Evolutionary conservation across 2,888 invertebrate species (phyloP).

Genomic region (Halocaridina rubra): DNA sequence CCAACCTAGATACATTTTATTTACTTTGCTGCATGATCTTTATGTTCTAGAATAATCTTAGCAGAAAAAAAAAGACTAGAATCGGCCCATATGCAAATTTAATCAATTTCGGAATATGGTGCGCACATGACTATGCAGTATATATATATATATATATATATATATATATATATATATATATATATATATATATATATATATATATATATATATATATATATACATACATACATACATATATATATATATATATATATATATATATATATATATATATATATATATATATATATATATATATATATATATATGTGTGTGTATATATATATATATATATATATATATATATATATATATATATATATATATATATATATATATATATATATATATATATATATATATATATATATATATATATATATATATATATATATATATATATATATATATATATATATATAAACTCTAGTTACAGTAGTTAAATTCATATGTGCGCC

Average conservation of each 20-base stretch:
- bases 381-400: neutral
- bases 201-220: neutral
- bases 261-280: neutral
- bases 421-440: neutral
- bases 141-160: too few species aligned
- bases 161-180: too few species aligned
- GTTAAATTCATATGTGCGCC: too few species aligned
- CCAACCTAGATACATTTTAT: too few species aligned
- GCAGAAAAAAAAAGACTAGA: too few species aligned
- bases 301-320: neutral
- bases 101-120: too few species aligned
- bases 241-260: neutral
- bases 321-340: neutral
- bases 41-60: too few species aligned
- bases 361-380: neutral
- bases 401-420: neutral
- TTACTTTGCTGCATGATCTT: too few species aligned
- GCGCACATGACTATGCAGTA: too few species aligned
- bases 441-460: neutral
- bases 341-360: neutral
- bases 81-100: too few species aligned
- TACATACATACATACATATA: neutral
- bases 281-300: neutral
- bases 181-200: too few species aligned
- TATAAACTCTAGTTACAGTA: too few species aligned